Base-by-base conservation (phyloP, 2,888 invertebrate species). In the Steinernema carpocapsae region DNA sequence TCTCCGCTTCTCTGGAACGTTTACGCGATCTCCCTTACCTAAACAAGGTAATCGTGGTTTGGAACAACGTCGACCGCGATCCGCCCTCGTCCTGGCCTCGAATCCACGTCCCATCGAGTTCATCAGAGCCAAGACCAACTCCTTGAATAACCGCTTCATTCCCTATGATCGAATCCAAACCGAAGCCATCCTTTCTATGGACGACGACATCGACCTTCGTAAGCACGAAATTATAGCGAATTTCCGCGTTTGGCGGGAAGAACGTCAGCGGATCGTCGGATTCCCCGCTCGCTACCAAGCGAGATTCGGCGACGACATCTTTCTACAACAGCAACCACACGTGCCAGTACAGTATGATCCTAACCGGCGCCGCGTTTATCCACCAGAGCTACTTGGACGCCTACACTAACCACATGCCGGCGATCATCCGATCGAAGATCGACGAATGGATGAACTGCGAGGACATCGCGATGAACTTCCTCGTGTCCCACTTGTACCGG, bases 381-480 rank as follows among this genome's bases (percentile, higher is more conserved):
- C 97, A 97, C 89, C 77, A 95, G 89, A 95, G 95, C 89, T 99
- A 97, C 88, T 91, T 94, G 86, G 95, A 95, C 91, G 91, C 95
- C 82, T 99, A 99, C 89, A 94, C 94, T 86, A 92, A 95, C 87
- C 92, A 92, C 88, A 91, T 99, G 90, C 96, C 97, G 0, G 93
- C 93, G 88, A 94, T 94, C 14, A 93, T 99, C 74, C 90, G 97
- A 43, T 94, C 95, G 88, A 94, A 96, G 90, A 96, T 99, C 19
- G 97, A 99, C 88, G 94, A 97, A 88, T 94, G 93, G 87, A 95
- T 96, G 93, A 99, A 99, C 90, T 99, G 99, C 89, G 99, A 99
- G 89, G 99, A 99, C 88, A 95, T 99, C 83, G 99, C 99, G 14
- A 97, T 99, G 96, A 99, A 99, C 90, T 99, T 97, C 89, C 91